phyloP scores from a whole-genome alignment of 2,113 vertebrate species.

The Calypte anna region DNA sequence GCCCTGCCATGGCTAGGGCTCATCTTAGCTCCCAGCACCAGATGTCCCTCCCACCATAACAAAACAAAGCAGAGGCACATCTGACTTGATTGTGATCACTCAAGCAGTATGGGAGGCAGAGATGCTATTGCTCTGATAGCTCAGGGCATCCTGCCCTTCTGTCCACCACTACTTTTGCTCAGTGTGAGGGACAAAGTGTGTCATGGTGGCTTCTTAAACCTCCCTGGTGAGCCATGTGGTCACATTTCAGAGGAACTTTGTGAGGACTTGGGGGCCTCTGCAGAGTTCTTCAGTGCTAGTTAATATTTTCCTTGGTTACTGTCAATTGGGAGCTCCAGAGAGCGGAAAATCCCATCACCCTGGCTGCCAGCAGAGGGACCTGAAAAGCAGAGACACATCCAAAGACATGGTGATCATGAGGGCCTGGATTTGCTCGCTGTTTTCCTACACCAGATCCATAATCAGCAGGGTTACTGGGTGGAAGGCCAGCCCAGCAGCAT shows the following conservation, averaged over 20 bases:
- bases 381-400: not conserved
- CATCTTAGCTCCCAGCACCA: not conserved
- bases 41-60: not conserved
- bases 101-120: not conserved
- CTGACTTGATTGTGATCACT: not conserved
- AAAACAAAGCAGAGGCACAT: not conserved
- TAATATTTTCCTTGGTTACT: not conserved
- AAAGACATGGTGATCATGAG: not conserved
- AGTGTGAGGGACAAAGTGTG: not conserved
- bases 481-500: not conserved
- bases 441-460: not conserved
- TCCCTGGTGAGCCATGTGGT: fast-evolving
- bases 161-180: not conserved
- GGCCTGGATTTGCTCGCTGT: not conserved
- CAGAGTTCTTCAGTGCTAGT: not conserved
- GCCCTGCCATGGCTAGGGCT: fast-evolving
- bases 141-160: not conserved
- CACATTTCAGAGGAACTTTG: not conserved
- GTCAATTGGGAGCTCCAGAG: not conserved
- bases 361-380: conserved; percentile 45
- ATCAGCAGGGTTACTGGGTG: not conserved
- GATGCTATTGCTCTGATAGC: not conserved
- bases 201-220: not conserved
- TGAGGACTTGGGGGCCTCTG: not conserved
- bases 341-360: not conserved